Evolutionary conservation across 1,140 invertebrate species (phyloP).

Genomic region (Anastrepha ludens): DNA sequence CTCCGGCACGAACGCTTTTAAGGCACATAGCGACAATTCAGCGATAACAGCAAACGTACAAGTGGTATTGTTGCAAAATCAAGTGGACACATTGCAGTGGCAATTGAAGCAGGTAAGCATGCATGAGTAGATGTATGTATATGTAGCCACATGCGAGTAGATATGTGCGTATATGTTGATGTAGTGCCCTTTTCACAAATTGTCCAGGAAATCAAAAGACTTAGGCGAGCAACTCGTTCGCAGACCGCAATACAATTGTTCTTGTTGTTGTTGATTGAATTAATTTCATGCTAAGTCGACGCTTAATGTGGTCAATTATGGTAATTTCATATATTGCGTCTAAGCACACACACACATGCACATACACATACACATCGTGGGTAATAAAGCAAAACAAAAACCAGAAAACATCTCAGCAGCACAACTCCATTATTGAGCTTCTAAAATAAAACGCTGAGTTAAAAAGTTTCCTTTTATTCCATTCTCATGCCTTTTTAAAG

Average conservation of each 20-base stretch:
- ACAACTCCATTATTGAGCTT: background rate
- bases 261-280: background rate
- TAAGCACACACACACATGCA: background rate
- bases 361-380: background rate
- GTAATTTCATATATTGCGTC: background rate
- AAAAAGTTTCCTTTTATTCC: background rate
- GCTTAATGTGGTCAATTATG: background rate
- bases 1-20: background rate
- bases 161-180: background rate
- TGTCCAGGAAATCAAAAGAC: constrained; percentile 18
- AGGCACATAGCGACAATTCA: background rate
- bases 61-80: constrained; percentile 82
- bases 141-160: background rate
- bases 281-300: background rate
- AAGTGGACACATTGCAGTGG: constrained; percentile 86
- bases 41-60: constrained; percentile 75
- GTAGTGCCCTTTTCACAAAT: background rate
- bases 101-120: constrained; percentile 84
- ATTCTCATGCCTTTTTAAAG: background rate
- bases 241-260: background rate
- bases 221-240: constrained; percentile 9
- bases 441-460: background rate
- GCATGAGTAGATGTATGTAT: background rate
- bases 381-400: background rate
- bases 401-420: background rate